Conservation (phyloP, 2,888 invertebrate species). For the Folsomia candida region DNA sequence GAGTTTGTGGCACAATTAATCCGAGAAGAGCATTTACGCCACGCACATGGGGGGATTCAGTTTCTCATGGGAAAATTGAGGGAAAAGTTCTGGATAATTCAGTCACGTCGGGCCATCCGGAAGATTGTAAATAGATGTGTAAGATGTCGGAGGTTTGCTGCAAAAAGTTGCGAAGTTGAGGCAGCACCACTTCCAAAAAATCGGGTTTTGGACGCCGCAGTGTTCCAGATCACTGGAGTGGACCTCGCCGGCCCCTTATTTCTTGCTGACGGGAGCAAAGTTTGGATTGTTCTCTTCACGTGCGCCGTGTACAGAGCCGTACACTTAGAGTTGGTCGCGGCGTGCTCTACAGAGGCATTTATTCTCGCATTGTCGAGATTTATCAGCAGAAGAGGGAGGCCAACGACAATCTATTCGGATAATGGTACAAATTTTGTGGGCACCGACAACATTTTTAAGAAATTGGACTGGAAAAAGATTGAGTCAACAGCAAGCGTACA, state of each 20-base stretch:
- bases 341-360: too few species aligned
- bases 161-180: background rate
- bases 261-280: slow-evolving; percentile 49
- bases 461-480: slow-evolving; percentile 57
- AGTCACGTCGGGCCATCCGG: background rate
- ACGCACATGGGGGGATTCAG: background rate
- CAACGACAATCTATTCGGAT: slow-evolving; percentile 52
- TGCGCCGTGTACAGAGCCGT: slow-evolving; percentile 54
- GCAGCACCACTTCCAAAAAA: slow-evolving; percentile 49
- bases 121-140: slow-evolving; percentile 6
- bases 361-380: slow-evolving; percentile 52
- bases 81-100: slow-evolving; percentile 7
- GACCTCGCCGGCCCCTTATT: slow-evolving; percentile 54
- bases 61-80: too few species aligned
- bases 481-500: background rate
- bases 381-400: slow-evolving; percentile 52
- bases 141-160: slow-evolving; percentile 4
- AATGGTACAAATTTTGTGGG: slow-evolving; percentile 55
- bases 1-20: background rate
- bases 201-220: slow-evolving; percentile 49
- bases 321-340: too few species aligned
- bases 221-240: slow-evolving; percentile 52
- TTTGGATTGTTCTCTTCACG: slow-evolving; percentile 53
- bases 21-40: background rate
- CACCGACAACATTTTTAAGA: slow-evolving; percentile 55